A percentile compares a stretch with the other conserved stretches of the same genome.
phyloP scores from a whole-genome alignment of 2,113 vertebrate genomes.

The Gallinago undulata region DNA sequence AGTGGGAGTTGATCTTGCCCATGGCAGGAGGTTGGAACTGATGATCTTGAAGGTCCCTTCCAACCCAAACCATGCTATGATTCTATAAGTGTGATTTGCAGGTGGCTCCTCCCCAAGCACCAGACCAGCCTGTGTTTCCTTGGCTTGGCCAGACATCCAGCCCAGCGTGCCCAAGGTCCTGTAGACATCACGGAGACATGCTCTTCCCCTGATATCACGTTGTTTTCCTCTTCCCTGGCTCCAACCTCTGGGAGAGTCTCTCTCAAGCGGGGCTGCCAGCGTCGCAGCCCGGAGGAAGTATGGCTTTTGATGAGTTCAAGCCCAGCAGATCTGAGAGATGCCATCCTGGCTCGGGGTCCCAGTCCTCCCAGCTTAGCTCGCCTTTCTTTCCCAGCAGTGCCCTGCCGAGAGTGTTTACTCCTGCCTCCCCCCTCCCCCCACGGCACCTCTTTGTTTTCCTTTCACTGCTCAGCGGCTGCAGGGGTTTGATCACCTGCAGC shows the following conservation, averaged over 20 bases:
- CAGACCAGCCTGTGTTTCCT: not conserved
- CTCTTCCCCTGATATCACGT: rapidly evolving
- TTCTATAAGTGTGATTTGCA: too few relatives aligned
- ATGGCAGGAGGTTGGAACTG: too few relatives aligned
- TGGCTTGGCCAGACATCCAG: not conserved
- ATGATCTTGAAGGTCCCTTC: too few relatives aligned
- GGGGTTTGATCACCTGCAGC: constrained; percentile 27
- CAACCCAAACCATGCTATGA: too few relatives aligned
- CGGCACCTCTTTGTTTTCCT: not conserved
- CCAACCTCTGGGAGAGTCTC: not conserved
- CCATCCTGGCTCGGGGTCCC: not conserved
- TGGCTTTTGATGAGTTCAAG: not conserved
- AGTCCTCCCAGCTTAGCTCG: not conserved
- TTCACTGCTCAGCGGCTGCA: not conserved
- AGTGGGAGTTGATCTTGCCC: too few relatives aligned
- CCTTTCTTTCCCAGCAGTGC: not conserved
- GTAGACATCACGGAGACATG: not conserved
- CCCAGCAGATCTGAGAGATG: not conserved
- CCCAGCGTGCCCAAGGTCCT: not conserved
- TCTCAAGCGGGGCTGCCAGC: not conserved
- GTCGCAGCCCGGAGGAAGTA: rapidly evolving
- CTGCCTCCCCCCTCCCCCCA: not conserved
- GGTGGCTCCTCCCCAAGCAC: not conserved
- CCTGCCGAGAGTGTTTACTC: not conserved
- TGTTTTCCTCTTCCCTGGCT: not conserved